A percentile compares a stretch with the other conserved stretches of the same genome.
phyloP scores from a whole-genome alignment of 2,797 vertebrate species.

The Melanotaenia nigrans region DNA sequence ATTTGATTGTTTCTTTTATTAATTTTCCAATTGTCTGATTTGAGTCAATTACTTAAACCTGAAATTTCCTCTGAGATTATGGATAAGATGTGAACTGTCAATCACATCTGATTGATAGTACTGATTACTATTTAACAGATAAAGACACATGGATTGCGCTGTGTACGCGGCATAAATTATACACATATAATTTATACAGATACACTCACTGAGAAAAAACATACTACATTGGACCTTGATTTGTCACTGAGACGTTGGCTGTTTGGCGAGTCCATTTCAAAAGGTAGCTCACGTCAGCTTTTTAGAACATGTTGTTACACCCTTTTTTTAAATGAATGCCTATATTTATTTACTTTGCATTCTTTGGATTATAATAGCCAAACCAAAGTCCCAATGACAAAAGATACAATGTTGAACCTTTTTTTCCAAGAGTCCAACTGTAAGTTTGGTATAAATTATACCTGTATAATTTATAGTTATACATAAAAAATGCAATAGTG shows the following conservation, averaged over 20 bases:
- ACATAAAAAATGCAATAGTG: slow-evolving; percentile 69
- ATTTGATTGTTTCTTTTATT: slow-evolving; percentile 27
- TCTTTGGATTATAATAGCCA: slow-evolving; percentile 29
- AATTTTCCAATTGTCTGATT: slow-evolving; percentile 56
- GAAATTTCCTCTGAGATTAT: slow-evolving; percentile 37
- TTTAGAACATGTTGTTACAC: slow-evolving; percentile 12
- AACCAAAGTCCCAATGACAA: slow-evolving; percentile 61
- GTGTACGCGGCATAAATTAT: slow-evolving; percentile 88
- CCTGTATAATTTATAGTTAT: slow-evolving; percentile 77
- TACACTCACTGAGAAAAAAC: slow-evolving; percentile 69
- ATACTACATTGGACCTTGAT: slow-evolving; percentile 65
- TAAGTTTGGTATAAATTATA: slow-evolving; percentile 78
- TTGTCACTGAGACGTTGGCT: slow-evolving; percentile 60
- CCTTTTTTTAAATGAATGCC: background rate
- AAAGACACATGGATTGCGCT: slow-evolving; percentile 90
- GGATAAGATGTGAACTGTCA: slow-evolving; percentile 60
- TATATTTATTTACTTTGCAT: background rate
- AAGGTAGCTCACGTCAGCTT: slow-evolving; percentile 32
- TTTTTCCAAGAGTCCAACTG: slow-evolving; percentile 67
- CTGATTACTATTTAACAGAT: slow-evolving; percentile 82
- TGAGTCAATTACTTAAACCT: slow-evolving; percentile 22
- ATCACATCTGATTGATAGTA: slow-evolving; percentile 68
- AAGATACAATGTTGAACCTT: slow-evolving; percentile 67
- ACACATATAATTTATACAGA: slow-evolving; percentile 86
- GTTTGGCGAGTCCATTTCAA: background rate